These are phyloP conservation scores for Agelaius phoeniceus DNA, from an alignment of 2,113 vertebrate genomes.

Conservation along the genomic window DNA sequence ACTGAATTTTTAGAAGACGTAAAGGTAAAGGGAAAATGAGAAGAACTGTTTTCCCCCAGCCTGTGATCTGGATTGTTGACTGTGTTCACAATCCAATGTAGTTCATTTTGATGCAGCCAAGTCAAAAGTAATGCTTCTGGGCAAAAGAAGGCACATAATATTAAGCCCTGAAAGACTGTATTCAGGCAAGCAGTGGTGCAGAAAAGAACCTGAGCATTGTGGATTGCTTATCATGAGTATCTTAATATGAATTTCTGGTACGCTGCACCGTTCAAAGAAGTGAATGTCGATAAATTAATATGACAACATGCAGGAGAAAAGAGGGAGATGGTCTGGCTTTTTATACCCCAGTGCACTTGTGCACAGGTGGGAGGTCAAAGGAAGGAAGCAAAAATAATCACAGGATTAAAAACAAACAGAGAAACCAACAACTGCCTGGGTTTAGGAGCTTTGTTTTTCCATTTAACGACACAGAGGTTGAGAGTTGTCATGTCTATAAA, in stretches of 20 bases:
- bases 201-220: background rate
- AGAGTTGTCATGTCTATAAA: background rate
- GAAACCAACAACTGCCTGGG: background rate
- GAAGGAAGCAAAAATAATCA: background rate
- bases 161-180: background rate
- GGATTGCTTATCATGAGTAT: background rate
- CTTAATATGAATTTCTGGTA: background rate
- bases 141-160: background rate
- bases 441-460: background rate
- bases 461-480: background rate
- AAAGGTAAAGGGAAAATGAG: constrained; percentile 4
- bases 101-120: background rate
- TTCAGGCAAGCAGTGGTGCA: background rate
- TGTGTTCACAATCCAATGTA: background rate
- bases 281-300: background rate
- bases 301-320: background rate
- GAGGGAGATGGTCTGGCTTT: background rate
- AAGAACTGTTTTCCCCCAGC: background rate
- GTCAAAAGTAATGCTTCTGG: background rate
- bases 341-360: background rate
- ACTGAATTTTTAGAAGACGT: background rate
- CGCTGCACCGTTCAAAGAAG: background rate
- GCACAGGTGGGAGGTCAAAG: background rate
- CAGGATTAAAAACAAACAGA: background rate
- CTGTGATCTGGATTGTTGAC: background rate